Conservation (phyloP, 2,888 invertebrate genomes). For the Himalopsyche japonica region DNA sequence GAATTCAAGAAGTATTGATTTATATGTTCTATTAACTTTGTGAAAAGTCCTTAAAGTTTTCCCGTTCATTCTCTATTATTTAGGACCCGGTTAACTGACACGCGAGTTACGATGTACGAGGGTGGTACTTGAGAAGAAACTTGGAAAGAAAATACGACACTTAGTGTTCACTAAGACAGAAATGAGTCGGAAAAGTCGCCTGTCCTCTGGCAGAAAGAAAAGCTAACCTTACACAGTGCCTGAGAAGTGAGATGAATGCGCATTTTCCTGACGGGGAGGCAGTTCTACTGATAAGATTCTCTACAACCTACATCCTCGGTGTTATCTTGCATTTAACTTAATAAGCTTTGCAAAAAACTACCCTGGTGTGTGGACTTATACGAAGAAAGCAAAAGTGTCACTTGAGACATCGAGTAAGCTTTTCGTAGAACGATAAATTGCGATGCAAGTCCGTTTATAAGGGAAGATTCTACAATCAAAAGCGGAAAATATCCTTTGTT, state of each 20-base stretch:
- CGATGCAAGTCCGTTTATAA: background rate
- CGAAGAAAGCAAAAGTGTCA: background rate
- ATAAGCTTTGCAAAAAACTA: background rate
- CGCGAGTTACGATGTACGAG: background rate
- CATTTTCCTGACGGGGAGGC: background rate
- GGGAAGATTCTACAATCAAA: background rate
- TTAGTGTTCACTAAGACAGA: background rate
- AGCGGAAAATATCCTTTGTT: background rate
- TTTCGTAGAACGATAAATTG: background rate
- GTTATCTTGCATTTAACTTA: slow-evolving; percentile 7
- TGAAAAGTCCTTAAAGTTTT: background rate
- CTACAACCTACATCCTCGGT: background rate
- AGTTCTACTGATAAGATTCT: background rate
- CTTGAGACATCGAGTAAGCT: background rate
- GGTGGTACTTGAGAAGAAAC: background rate
- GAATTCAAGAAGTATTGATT: background rate
- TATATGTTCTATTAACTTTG: background rate
- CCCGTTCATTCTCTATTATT: background rate
- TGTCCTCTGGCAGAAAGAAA: background rate
- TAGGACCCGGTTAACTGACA: background rate
- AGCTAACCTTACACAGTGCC: background rate
- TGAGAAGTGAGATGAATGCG: slow-evolving; percentile 1
- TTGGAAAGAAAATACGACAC: background rate
- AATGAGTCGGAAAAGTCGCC: background rate
- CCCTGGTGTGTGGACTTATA: background rate